Evolutionary conservation across 1,140 invertebrate species (phyloP).

Genomic region (Trichogramma pretiosum): DNA sequence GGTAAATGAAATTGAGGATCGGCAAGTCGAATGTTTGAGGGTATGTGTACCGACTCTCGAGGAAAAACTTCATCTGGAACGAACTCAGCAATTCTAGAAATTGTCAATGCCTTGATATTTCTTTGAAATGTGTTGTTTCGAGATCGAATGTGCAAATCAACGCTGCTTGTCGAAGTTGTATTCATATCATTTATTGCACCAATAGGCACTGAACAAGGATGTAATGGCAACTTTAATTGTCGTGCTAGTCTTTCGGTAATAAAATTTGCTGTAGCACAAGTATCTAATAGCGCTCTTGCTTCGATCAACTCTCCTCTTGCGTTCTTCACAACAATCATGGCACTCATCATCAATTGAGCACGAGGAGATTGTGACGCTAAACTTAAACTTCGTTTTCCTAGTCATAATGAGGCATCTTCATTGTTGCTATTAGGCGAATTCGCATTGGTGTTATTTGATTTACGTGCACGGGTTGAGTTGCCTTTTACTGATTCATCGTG

Average conservation of each 20-base stretch:
- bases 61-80: conserved; percentile 12
- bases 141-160: not conserved
- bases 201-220: not conserved
- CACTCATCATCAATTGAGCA: conserved; percentile 6
- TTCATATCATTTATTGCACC: not conserved
- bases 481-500: too few species aligned
- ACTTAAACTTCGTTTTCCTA: too few species aligned
- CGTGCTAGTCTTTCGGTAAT: not conserved
- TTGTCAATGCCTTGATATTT: not conserved
- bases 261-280: conserved; percentile 5
- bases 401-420: too few species aligned
- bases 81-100: not conserved
- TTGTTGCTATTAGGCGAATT: too few species aligned
- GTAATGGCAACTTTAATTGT: too few species aligned
- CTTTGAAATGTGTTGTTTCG: not conserved
- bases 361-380: not conserved
- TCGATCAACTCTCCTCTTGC: not conserved
- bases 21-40: conserved; percentile 10
- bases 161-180: not conserved
- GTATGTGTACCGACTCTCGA: conserved; percentile 6
- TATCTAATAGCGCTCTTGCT: conserved; percentile 9
- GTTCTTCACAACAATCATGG: not conserved
- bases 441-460: not conserved
- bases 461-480: too few species aligned
- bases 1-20: conserved; percentile 16